A percentile compares a stretch with the other conserved stretches of the same genome.
These are phyloP conservation scores for Semnornis frantzii DNA, from an alignment of 2,113 vertebrate species.

Conservation along the genomic window DNA sequence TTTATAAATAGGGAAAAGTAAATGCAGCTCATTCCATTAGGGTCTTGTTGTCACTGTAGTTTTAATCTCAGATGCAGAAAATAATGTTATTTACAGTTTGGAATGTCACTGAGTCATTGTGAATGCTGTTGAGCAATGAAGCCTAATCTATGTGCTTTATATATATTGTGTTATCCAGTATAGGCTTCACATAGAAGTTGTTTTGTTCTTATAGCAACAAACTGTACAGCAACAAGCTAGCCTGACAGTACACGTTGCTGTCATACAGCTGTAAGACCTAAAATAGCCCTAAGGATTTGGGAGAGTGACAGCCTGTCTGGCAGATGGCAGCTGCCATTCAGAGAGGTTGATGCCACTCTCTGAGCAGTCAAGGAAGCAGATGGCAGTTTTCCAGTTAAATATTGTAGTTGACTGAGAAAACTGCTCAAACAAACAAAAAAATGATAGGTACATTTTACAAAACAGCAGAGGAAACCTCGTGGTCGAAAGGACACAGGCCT, in stretches of 20 bases:
- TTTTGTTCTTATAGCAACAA: background rate
- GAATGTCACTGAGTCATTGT: background rate
- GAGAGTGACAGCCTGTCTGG: background rate
- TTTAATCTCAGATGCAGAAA: background rate
- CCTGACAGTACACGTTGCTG: background rate
- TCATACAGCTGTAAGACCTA: background rate
- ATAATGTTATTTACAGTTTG: background rate
- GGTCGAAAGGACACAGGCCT: background rate
- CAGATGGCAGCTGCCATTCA: background rate
- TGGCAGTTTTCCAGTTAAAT: slow-evolving; percentile 8
- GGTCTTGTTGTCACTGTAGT: background rate
- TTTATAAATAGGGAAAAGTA: background rate
- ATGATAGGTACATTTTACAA: background rate
- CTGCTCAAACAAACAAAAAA: background rate
- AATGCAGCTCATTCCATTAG: background rate
- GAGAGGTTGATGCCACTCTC: background rate
- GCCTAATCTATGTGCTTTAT: background rate
- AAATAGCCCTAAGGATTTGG: background rate
- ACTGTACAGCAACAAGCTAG: background rate
- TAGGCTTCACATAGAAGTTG: background rate
- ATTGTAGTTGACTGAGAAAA: slow-evolving; percentile 4
- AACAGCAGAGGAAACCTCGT: background rate
- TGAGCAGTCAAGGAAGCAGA: background rate
- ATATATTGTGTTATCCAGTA: background rate
- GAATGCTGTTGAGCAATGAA: background rate